Conservation (phyloP, 2,113 vertebrate species). For the Dromaius novaehollandiae region DNA sequence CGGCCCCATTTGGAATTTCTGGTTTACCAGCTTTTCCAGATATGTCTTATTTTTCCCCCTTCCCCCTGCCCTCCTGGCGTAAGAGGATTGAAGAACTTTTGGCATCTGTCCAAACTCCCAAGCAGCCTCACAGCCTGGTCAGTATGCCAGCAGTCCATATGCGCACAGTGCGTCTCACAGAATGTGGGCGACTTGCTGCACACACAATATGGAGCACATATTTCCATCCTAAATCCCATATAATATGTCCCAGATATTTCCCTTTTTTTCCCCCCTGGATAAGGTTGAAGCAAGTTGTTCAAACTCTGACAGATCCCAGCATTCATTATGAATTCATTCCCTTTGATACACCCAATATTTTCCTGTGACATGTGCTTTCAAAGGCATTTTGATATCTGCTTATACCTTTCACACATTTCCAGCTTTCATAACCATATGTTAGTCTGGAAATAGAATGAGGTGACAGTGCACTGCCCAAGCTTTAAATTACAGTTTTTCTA, state of each 20-base stretch:
- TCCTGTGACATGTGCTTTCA: constrained; percentile 7
- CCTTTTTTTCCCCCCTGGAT: neutral
- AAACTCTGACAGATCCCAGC: neutral
- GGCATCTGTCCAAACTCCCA: constrained; percentile 17
- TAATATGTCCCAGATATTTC: neutral
- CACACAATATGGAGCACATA: constrained; percentile 10
- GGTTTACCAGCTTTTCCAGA: neutral
- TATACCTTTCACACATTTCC: neutral
- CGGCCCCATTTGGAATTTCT: neutral
- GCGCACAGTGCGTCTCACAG: neutral
- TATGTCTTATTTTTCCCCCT: neutral
- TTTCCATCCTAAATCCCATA: constrained; percentile 30
- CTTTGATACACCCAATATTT: constrained; percentile 15
- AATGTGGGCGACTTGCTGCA: neutral
- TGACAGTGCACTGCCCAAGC: neutral
- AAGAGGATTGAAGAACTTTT: neutral
- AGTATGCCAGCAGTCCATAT: constrained; percentile 2
- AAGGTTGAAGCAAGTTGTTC: neutral
- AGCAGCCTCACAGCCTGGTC: neutral
- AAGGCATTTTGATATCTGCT: neutral
- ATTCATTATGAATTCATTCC: neutral
- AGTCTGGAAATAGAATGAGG: constrained; percentile 8
- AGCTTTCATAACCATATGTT: neutral
- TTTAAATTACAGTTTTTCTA: neutral
- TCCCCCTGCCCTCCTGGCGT: neutral